Conservation (phyloP, 2,888 invertebrate genomes). For the Cosmia trapezina region DNA sequence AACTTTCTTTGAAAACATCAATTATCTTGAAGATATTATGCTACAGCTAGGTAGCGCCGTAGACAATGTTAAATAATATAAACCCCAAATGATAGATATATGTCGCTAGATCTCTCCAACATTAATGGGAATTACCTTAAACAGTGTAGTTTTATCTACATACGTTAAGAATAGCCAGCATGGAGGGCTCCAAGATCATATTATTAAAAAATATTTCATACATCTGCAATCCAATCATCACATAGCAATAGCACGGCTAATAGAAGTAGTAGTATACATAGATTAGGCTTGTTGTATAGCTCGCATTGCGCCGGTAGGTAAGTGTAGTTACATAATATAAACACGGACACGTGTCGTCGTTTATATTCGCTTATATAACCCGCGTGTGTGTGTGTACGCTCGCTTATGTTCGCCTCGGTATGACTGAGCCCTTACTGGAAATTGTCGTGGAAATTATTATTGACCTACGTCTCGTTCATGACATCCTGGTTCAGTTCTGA, state of each 20-base stretch:
- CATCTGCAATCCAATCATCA: conserved; percentile 53
- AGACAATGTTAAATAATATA: conserved; percentile 12
- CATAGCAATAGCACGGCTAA: conserved; percentile 51
- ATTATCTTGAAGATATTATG: conserved; percentile 10
- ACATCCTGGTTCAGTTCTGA: conserved; percentile 52
- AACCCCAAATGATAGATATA: not conserved
- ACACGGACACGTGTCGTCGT: conserved; percentile 80
- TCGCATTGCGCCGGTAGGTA: conserved; percentile 65
- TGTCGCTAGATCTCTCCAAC: not conserved
- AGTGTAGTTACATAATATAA: conserved; percentile 80
- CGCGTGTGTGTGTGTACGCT: conserved; percentile 71
- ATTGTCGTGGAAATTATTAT: conserved; percentile 48
- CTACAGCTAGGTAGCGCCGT: not conserved
- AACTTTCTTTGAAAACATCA: conserved; percentile 20
- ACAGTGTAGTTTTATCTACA: not conserved
- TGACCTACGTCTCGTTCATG: conserved; percentile 54
- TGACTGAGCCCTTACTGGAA: conserved; percentile 56
- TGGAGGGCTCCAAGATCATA: not conserved
- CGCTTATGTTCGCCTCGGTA: conserved; percentile 54
- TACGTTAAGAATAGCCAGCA: not conserved
- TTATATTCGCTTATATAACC: conserved; percentile 73
- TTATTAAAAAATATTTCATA: conserved; percentile 17
- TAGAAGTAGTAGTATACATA: conserved; percentile 61
- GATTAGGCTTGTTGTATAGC: conserved; percentile 56
- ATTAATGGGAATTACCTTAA: not conserved